A percentile compares a stretch with the other conserved stretches of the same genome.
Evolutionary conservation across 2,113 vertebrate species (phyloP).

Genomic region (Craseonycteris thonglongyai): DNA sequence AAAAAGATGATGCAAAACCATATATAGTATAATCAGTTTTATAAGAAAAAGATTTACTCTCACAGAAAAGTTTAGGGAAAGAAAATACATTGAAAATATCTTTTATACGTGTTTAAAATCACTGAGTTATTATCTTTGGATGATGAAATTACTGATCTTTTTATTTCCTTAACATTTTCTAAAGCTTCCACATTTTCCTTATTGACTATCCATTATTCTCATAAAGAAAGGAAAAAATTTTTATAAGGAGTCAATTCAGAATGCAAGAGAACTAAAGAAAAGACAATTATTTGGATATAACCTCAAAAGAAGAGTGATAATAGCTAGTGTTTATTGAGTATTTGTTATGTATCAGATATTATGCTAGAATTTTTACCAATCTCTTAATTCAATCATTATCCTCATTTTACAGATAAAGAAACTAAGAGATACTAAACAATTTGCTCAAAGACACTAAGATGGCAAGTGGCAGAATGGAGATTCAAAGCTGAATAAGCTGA

Average conservation of each 20-base stretch:
- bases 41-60: neutral
- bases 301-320: neutral
- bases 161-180: neutral
- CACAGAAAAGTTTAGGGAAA: neutral
- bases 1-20: neutral
- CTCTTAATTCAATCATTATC: neutral
- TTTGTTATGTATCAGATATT: neutral
- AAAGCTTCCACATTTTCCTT: neutral
- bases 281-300: neutral
- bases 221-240: neutral
- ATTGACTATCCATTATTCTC: neutral
- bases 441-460: neutral
- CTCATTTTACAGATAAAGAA: conserved; percentile 5
- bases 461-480: neutral
- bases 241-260: neutral
- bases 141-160: neutral
- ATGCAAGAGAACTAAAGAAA: neutral
- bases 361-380: neutral
- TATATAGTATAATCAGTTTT: neutral
- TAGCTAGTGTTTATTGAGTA: neutral
- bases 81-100: neutral
- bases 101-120: neutral
- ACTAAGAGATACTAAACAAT: neutral
- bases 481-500: neutral
- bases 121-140: neutral